Evolutionary conservation across 2,113 vertebrate genomes (phyloP), one percentile per base, ranked within the genome.

Genomic region (Sapayoa aenigma): DNA sequence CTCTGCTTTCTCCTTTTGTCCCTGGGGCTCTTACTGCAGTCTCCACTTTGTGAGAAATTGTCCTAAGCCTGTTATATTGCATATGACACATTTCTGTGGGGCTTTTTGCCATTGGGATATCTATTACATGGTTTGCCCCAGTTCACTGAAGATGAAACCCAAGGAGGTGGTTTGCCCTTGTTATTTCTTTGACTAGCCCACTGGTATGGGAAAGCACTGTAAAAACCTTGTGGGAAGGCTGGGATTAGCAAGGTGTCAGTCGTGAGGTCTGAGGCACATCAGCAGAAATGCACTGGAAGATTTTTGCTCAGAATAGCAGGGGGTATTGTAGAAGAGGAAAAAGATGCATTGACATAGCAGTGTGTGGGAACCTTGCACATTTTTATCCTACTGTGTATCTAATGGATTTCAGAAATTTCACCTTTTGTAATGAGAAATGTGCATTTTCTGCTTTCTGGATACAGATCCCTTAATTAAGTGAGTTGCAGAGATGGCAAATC

Each of bases 351-450:
- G 96, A 95, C 84, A 89, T 30, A 96, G 84, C 77, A 60, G 82
- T 87, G 80, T 90, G 92, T 66, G 77, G 47, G 93, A 80, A 81
- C 46, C 77, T 93, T 91, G 89, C 89, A 62, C 79, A 92, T 89
- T 95, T 95, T 96, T 89, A 95, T 95, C 93, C 93, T 71, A 91
- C 91, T 95, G 96, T 89, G 90, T 94, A 93, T 90, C 95, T 96
- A 95, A 92, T 95, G 91, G 90, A 94, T 97, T 95, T 97, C 60
- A 88, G 91, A 94, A 95, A 90, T 92, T 55, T 91, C 63, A 89
- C 79, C 92, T 95, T 96, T 92, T 93, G 92, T 91, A 82, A 88
- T 85, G 82, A 96, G 83, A 92, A 92, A 47, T 79, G 84, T 92
- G 91, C 84, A 63, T 90, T 94, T 87, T 93, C 74, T 95, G 94